Evolutionary conservation across 2,113 vertebrate species (phyloP).

Genomic region (Phyllostomus hastatus): DNA sequence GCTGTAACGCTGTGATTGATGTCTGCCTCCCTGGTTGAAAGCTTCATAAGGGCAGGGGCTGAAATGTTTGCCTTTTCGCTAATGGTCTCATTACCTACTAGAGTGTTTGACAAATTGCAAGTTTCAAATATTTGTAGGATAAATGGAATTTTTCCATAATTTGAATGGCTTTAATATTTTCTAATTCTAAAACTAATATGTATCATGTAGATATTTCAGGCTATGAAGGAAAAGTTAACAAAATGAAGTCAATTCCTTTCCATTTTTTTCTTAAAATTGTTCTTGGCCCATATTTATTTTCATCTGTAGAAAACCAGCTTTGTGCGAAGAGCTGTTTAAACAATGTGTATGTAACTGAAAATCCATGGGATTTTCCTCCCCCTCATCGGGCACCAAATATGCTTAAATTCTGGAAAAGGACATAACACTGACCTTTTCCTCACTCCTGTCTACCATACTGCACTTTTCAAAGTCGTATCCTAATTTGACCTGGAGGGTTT

Average conservation of each 20-base stretch:
- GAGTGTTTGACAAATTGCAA: neutral
- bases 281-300: slow-evolving; percentile 7
- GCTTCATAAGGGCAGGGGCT: neutral
- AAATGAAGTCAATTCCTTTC: neutral
- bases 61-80: neutral
- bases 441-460: neutral
- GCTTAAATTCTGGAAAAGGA: neutral
- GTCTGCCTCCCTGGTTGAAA: neutral
- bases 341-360: neutral
- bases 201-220: neutral
- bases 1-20: fast-evolving
- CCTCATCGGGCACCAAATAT: neutral
- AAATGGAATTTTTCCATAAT: neutral
- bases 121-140: neutral
- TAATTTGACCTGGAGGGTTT: neutral
- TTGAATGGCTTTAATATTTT: neutral
- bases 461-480: slow-evolving; percentile 1
- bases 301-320: neutral
- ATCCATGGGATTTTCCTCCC: neutral
- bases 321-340: neutral
- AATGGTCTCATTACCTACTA: neutral
- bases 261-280: neutral
- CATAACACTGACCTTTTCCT: neutral
- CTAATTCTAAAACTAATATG: neutral
- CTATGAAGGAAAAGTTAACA: neutral